Base-by-base conservation (phyloP, 2,113 vertebrate species). In the Pelobates fuscus region DNA sequence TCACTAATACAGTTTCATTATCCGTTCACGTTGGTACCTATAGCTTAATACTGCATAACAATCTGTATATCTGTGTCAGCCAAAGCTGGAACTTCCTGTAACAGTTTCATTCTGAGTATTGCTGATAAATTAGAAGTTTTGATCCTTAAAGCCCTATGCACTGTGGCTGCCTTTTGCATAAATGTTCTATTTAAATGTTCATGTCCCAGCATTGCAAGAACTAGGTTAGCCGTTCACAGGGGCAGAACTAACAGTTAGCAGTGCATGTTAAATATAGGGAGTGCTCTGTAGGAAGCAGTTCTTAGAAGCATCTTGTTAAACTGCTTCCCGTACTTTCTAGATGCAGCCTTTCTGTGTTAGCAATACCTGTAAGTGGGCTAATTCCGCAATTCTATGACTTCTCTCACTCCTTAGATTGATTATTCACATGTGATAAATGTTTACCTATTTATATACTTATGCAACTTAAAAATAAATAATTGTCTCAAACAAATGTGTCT, bases 391-490 rank as follows among this genome's bases (percentile, higher is more conserved):
- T 49, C 15, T 49, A 49, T 11, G 12, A 17, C 15, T 49, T 14
- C 14, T 69, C 57, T 57, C 52, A 57, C 26, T 69, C 67, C 29
- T 78, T 81, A 70, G 80, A 61, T 21, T 5, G 72, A 79, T 64
- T 82, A 84, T 87, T 74, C 44, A 20, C 81, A 84, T 84, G 81
- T 84, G 83, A 84, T 86, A 78, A 86, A 88, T 79, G 72, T 86
- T 81, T 87, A 86, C 83, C 80, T 87, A 81, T 89, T 84, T 85
- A 79, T 85, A 83, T 85, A 85, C 75, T 80, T 75, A 80, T 82
- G 77, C 81, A 88, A 80, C 79, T 81, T 78, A 82, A 84, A 81
- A 65, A 83, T 85, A 88, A 82, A 87, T 86, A 89, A 82, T 86
- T 30, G 70, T 65, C 59, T 55, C 21, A 3, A 32, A 63, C 21